phyloP scores from a whole-genome alignment of 2,888 invertebrate species.

The Fabriciana adippe region DNA sequence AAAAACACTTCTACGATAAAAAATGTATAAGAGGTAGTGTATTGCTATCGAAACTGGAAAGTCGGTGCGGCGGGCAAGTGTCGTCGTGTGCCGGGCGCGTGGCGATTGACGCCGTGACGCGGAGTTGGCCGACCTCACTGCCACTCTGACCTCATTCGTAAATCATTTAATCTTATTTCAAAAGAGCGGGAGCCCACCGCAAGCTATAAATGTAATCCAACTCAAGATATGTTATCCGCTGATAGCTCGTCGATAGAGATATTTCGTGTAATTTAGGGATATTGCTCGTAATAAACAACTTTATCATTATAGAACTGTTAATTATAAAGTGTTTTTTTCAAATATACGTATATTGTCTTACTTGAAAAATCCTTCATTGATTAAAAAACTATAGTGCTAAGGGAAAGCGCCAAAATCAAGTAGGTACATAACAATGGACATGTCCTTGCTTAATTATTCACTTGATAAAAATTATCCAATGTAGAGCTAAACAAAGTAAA shows the following conservation, averaged over 20 bases:
- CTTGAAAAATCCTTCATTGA: no score
- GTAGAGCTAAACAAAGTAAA: no score
- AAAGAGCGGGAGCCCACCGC: slow-evolving; percentile 63
- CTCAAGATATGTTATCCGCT: slow-evolving; percentile 41
- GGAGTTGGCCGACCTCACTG: slow-evolving; percentile 65
- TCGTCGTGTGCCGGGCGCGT: slow-evolving; percentile 65
- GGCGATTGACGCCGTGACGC: slow-evolving; percentile 50
- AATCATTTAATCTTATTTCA: slow-evolving; percentile 74
- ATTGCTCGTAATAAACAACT: slow-evolving; percentile 9
- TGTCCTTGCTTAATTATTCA: no score
- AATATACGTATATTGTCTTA: no score
- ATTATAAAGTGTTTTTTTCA: no score
- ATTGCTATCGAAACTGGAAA: slow-evolving; percentile 40
- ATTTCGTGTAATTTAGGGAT: slow-evolving; percentile 42
- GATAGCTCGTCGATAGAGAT: slow-evolving; percentile 39
- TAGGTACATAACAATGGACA: no score
- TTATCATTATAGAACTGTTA: slow-evolving; percentile 3
- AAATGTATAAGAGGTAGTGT: not conserved
- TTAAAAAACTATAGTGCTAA: no score
- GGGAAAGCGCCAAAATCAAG: no score
- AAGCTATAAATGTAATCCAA: slow-evolving; percentile 54
- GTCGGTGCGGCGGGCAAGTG: slow-evolving; percentile 41
- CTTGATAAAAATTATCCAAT: no score
- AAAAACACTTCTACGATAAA: not conserved
- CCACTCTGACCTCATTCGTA: slow-evolving; percentile 78